Percentiles rank a stretch among this genome's conserved stretches.
Evolutionary conservation across 2,888 invertebrate genomes (phyloP).

Genomic region (Eupithecia tripunctaria): DNA sequence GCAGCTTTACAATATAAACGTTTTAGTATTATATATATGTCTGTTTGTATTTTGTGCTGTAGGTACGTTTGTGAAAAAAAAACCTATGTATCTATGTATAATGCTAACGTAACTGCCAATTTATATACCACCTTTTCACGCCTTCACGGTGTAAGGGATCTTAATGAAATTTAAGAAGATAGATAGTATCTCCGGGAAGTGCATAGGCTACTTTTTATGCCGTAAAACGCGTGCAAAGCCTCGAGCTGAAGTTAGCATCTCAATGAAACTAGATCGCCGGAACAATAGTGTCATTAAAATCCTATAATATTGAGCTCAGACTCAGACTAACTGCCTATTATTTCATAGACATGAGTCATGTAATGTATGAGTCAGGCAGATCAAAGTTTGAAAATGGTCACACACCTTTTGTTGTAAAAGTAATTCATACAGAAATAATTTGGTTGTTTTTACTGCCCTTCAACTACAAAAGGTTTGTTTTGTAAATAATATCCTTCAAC

Average conservation of each 20-base stretch:
- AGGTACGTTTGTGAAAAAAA: too few relatives aligned
- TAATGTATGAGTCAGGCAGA: neutral
- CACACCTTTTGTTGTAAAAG: neutral
- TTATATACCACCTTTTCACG: neutral
- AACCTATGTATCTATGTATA: too few relatives aligned
- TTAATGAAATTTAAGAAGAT: neutral
- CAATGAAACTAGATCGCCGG: neutral
- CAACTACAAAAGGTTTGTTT: neutral
- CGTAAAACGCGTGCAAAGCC: neutral
- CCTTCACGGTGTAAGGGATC: neutral
- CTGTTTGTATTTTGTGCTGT: too few relatives aligned
- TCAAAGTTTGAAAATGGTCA: neutral
- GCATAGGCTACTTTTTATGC: neutral
- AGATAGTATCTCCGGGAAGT: neutral
- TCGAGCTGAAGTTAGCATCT: neutral
- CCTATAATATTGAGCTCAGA: neutral
- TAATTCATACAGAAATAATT: neutral
- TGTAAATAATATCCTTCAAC: too few relatives aligned
- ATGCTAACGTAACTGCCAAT: too few relatives aligned
- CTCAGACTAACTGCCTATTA: conserved; percentile 5
- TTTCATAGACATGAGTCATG: neutral
- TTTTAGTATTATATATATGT: too few relatives aligned
- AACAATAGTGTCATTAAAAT: conserved; percentile 8
- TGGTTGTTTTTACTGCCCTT: conserved; percentile 1
- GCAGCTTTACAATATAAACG: too few relatives aligned